Conservation (phyloP, 2,888 invertebrate genomes). For the Hypercompe scribonia region DNA sequence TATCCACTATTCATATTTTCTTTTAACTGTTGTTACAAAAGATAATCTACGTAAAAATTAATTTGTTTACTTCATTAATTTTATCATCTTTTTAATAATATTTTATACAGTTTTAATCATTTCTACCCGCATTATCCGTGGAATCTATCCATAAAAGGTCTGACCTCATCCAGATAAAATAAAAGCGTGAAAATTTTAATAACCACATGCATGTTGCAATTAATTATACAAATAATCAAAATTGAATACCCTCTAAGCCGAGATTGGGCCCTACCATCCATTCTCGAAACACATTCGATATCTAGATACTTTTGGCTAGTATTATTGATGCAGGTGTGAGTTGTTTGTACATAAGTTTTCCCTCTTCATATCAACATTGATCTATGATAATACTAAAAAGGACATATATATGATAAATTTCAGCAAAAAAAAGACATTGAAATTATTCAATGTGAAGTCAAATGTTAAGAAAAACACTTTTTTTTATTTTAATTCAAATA, state of each 20-base stretch:
- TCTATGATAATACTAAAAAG: too few relatives aligned
- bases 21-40: background rate
- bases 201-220: constrained; percentile 23
- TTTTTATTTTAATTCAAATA: background rate
- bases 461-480: background rate
- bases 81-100: background rate
- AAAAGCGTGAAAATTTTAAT: constrained; percentile 38
- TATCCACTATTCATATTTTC: background rate
- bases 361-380: constrained; percentile 40
- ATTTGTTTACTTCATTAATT: constrained; percentile 6
- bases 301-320: constrained; percentile 19
- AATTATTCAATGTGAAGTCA: background rate
- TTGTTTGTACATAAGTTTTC: constrained; percentile 25
- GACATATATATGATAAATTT: too few relatives aligned
- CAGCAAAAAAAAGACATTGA: background rate
- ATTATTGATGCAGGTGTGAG: constrained; percentile 48
- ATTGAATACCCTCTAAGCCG: constrained; percentile 32
- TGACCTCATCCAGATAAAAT: constrained; percentile 36
- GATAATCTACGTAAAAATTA: background rate
- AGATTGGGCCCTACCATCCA: constrained; percentile 27
- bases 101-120: background rate
- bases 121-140: constrained; percentile 11
- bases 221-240: constrained; percentile 35
- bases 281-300: constrained; percentile 7
- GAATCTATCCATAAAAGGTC: constrained; percentile 25